A percentile compares a stretch with the other conserved stretches of the same genome.
Evolutionary conservation across 1,140 invertebrate genomes (phyloP).

Genomic region (Heliconius himera): DNA sequence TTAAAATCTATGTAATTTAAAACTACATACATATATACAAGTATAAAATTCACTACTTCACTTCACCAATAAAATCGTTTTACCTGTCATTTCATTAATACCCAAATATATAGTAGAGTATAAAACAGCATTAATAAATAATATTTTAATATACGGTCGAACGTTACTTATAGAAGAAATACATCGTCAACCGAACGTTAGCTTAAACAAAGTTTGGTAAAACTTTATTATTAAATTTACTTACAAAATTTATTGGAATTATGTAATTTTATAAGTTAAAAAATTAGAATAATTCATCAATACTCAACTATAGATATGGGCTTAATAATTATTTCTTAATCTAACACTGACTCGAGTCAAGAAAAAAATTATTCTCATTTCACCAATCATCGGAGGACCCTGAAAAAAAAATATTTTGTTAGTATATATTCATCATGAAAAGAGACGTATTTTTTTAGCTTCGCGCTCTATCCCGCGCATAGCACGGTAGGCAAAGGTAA

Average conservation of each 20-base stretch:
- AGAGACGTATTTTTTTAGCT: no score
- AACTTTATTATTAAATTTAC: conserved; percentile 12
- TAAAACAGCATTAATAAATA: conserved; percentile 15
- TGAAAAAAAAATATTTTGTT: conserved; percentile 46
- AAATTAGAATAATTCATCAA: conserved; percentile 22
- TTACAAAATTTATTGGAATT: neutral
- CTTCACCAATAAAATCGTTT: conserved; percentile 54
- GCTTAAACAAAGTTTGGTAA: conserved; percentile 15
- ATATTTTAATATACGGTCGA: conserved; percentile 14
- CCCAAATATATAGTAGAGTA: conserved; percentile 48
- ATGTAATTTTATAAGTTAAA: conserved; percentile 7
- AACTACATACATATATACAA: conserved; percentile 73
- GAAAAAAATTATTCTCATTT: conserved; percentile 37
- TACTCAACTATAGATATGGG: conserved; percentile 49
- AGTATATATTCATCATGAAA: neutral
- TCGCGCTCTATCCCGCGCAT: no score
- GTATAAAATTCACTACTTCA: conserved; percentile 75
- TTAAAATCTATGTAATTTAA: conserved; percentile 55
- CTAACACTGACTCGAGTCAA: conserved; percentile 59
- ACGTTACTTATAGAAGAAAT: conserved; percentile 12
- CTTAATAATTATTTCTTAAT: conserved; percentile 38
- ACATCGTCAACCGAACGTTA: neutral
- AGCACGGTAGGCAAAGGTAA: no score
- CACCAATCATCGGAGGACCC: conserved; percentile 66
- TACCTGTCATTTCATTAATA: conserved; percentile 37